Evolutionary conservation across 2,113 vertebrate genomes (phyloP).

Genomic region (Gymnarchus niloticus): DNA sequence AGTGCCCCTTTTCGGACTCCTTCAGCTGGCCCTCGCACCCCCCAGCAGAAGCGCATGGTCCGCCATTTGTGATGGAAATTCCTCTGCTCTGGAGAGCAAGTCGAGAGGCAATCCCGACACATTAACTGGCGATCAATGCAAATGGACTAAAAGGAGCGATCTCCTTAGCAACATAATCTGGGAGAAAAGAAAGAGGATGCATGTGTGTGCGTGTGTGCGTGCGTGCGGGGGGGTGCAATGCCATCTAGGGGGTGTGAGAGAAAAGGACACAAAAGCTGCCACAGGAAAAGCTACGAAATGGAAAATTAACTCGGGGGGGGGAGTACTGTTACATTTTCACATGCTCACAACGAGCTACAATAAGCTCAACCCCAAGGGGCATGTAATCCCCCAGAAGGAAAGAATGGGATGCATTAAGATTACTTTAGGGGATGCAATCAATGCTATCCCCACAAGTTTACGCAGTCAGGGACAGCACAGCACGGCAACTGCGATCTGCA

Average conservation of each 20-base stretch:
- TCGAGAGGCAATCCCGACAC: slow-evolving; percentile 98
- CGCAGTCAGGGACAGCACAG: not conserved
- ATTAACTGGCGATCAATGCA: slow-evolving; percentile 99
- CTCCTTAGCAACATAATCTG: slow-evolving; percentile 99
- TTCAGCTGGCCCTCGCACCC: slow-evolving; percentile 55
- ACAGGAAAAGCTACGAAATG: slow-evolving; percentile 86
- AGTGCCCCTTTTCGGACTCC: slow-evolving; percentile 94
- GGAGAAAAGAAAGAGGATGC: slow-evolving; percentile 79
- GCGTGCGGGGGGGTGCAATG: not conserved
- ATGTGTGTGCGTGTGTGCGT: slow-evolving; percentile 64
- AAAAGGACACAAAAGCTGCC: slow-evolving; percentile 80
- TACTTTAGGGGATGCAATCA: not conserved
- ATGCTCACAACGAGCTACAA: slow-evolving; percentile 86
- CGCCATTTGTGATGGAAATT: slow-evolving; percentile 89
- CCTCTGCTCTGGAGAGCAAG: slow-evolving; percentile 80
- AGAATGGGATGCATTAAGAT: not conserved
- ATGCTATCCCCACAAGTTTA: too few relatives aligned
- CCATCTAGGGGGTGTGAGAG: slow-evolving; percentile 64
- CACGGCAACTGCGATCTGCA: not conserved
- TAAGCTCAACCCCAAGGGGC: slow-evolving; percentile 50
- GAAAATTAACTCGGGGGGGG: slow-evolving; percentile 93
- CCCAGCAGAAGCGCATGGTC: slow-evolving; percentile 55
- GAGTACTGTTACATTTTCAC: slow-evolving; percentile 98
- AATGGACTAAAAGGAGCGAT: slow-evolving; percentile 97
- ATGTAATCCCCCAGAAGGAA: slow-evolving; percentile 5